A percentile compares a stretch with the other conserved stretches of the same genome.
Evolutionary conservation across 2,797 vertebrate species (phyloP).

Genomic region (Kryptolebias ocellatus): DNA sequence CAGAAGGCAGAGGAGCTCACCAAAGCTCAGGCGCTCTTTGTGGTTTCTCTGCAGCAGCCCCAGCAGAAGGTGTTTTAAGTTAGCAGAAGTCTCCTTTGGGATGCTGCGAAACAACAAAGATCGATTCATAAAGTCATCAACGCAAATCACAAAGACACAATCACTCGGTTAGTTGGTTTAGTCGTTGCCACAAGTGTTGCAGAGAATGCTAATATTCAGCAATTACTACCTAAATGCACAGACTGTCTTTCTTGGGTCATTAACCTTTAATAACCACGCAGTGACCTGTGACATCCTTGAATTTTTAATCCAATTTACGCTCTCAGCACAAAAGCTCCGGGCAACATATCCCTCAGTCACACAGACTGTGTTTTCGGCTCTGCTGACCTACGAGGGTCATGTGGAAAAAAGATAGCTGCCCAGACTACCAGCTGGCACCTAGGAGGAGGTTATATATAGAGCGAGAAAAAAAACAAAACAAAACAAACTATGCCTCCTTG

Average conservation of each 20-base stretch:
- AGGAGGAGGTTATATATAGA: slow-evolving; percentile 74
- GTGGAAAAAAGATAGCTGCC: slow-evolving; percentile 72
- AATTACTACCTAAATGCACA: background rate
- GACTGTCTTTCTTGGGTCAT: slow-evolving; percentile 9
- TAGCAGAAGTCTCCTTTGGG: slow-evolving; percentile 92
- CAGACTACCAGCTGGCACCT: slow-evolving; percentile 51
- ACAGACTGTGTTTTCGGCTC: slow-evolving; percentile 44
- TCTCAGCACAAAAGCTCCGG: slow-evolving; percentile 60
- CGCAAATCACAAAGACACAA: slow-evolving; percentile 4
- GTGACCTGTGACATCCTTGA: slow-evolving; percentile 21
- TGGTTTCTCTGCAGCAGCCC: slow-evolving; percentile 92
- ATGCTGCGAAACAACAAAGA: slow-evolving; percentile 80
- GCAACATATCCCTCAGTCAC: slow-evolving; percentile 23
- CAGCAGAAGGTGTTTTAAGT: slow-evolving; percentile 89
- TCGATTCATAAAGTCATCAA: background rate
- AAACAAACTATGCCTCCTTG: slow-evolving; percentile 51
- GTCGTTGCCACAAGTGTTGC: background rate
- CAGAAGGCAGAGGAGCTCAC: slow-evolving; percentile 72
- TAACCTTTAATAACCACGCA: slow-evolving; percentile 13
- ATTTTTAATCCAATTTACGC: slow-evolving; percentile 43
- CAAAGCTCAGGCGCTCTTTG: slow-evolving; percentile 91
- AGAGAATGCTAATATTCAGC: slow-evolving; percentile 17
- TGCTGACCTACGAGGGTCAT: slow-evolving; percentile 66
- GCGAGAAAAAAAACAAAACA: slow-evolving; percentile 24
- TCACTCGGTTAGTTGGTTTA: background rate